These are phyloP conservation scores for Amazona guildingii DNA, from an alignment of 2,113 vertebrate genomes.

Conservation along the genomic window DNA sequence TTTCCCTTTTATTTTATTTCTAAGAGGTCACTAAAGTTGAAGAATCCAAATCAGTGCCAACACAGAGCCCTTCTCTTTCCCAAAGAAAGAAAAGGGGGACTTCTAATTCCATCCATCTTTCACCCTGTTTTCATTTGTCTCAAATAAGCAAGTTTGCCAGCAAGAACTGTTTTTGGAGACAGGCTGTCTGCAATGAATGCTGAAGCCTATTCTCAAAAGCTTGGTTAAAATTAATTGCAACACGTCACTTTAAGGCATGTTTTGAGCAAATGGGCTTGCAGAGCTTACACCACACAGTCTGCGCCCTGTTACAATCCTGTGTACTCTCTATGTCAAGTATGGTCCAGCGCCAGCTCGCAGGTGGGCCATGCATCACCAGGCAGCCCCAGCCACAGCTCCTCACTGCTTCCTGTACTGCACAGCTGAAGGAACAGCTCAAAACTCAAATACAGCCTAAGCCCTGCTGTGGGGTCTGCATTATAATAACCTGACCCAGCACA, in stretches of 20 bases:
- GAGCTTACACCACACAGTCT: neutral
- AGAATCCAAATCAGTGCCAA: neutral
- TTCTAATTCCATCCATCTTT: neutral
- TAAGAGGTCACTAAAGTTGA: neutral
- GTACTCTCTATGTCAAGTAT: accelerated
- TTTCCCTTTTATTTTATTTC: neutral
- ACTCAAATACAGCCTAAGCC: neutral
- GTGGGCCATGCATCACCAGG: neutral
- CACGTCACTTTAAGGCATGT: neutral
- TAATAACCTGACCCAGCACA: neutral
- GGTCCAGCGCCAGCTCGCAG: neutral
- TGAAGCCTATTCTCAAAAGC: neutral
- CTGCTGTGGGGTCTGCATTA: neutral
- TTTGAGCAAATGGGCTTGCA: neutral
- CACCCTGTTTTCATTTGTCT: neutral
- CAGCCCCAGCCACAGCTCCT: neutral
- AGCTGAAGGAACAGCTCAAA: neutral
- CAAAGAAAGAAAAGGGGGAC: neutral
- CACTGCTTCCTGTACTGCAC: neutral
- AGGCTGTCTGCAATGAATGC: neutral
- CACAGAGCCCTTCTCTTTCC: neutral
- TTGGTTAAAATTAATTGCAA: neutral
- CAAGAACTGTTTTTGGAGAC: neutral
- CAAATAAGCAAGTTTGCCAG: neutral
- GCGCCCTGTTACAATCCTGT: accelerated